Percentiles rank a stretch among this genome's conserved stretches.
phyloP scores from a whole-genome alignment of 1,140 invertebrate species.

The Pogonus chalceus region DNA sequence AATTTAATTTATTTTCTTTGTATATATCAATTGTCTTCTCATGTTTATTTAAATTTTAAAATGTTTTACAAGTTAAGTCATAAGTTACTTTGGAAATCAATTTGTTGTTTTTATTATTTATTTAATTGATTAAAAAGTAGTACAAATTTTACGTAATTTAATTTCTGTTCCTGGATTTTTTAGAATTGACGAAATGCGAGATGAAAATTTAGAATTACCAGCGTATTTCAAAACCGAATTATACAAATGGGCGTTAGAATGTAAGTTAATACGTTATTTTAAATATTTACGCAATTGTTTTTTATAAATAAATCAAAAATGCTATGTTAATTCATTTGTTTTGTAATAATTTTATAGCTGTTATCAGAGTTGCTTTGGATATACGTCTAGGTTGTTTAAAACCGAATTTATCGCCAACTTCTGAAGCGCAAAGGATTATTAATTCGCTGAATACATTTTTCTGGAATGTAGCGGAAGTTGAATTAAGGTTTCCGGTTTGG shows the following conservation, averaged over 20 bases:
- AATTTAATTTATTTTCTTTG: too few species aligned
- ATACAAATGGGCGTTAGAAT: slow-evolving; percentile 83
- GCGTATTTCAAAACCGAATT: slow-evolving; percentile 69
- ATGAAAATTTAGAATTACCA: slow-evolving; percentile 57
- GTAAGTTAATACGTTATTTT: slow-evolving; percentile 44
- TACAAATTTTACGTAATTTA: background rate
- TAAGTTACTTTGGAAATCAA: too few species aligned
- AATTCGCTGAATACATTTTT: slow-evolving; percentile 70
- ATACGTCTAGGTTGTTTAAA: slow-evolving; percentile 66
- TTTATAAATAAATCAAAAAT: background rate
- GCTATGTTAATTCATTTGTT: slow-evolving; percentile 9
- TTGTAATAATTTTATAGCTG: slow-evolving; percentile 46
- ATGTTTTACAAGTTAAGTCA: too few species aligned
- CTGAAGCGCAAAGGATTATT: slow-evolving; percentile 64
- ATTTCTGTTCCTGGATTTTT: slow-evolving; percentile 27
- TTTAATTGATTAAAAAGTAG: too few species aligned
- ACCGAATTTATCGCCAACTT: slow-evolving; percentile 40
- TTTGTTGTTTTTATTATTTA: too few species aligned
- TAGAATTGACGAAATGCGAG: slow-evolving; percentile 58
- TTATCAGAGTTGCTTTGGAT: slow-evolving; percentile 69
- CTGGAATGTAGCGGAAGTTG: slow-evolving; percentile 64
- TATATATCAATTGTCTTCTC: too few species aligned
- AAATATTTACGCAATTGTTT: too few species aligned
- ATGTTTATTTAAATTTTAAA: too few species aligned
- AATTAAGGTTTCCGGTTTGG: slow-evolving; percentile 73